Evolutionary conservation across 2,888 invertebrate genomes (phyloP).

Genomic region (Chesias legatella): DNA sequence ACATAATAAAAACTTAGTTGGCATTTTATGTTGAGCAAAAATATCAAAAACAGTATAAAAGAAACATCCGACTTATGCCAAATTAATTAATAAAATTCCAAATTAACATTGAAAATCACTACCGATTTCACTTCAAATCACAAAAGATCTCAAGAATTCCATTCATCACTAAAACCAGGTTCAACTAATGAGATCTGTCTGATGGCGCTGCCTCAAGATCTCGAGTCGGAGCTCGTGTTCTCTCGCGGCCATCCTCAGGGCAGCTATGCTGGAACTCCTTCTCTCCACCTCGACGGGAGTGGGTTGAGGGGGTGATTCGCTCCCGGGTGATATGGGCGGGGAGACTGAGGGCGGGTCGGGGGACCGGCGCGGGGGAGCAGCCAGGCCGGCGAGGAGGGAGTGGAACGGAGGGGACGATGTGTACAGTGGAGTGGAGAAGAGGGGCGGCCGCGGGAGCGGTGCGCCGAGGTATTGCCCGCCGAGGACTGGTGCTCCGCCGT

Average conservation of each 20-base stretch:
- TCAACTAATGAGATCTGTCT: slow-evolving; percentile 90
- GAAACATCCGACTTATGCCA: no score
- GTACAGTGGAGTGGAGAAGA: slow-evolving; percentile 84
- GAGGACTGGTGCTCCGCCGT: slow-evolving; percentile 59
- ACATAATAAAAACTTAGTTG: no score
- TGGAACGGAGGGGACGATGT: slow-evolving; percentile 78
- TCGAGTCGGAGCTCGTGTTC: slow-evolving; percentile 93
- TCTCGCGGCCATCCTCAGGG: slow-evolving; percentile 91
- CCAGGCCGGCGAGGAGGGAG: slow-evolving; percentile 65
- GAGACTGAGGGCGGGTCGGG: slow-evolving; percentile 73
- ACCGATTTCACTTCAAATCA: not conserved
- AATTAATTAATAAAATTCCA: no score
- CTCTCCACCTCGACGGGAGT: slow-evolving; percentile 87
- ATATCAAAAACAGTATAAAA: no score
- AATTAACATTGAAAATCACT: not conserved
- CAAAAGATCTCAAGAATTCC: slow-evolving; percentile 2
- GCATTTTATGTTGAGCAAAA: no score
- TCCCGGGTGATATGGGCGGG: slow-evolving; percentile 76
- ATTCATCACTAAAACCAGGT: slow-evolving; percentile 27
- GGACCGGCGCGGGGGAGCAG: slow-evolving; percentile 72
- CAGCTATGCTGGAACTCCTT: slow-evolving; percentile 92
- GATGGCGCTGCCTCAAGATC: slow-evolving; percentile 88
- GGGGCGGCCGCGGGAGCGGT: slow-evolving; percentile 65
- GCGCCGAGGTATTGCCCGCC: slow-evolving; percentile 77
- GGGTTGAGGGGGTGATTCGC: slow-evolving; percentile 73